A percentile compares a stretch with the other conserved stretches of the same genome.
Conservation (phyloP, 2,797 vertebrate genomes). For the Bradypodion pumilum region DNA sequence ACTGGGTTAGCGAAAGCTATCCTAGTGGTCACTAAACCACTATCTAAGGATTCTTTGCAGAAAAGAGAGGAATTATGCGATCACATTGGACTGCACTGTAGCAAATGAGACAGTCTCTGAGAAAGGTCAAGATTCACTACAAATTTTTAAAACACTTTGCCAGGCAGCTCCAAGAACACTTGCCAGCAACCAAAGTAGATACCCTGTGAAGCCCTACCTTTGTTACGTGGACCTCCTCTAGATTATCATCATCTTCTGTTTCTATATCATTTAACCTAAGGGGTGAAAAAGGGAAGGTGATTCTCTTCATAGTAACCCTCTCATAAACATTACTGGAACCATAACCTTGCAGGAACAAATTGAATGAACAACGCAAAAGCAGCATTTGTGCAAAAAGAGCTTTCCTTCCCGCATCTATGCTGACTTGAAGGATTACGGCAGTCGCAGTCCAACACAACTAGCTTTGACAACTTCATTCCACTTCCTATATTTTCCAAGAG, state of each 20-base stretch:
- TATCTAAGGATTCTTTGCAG: neutral
- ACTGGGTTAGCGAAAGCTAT: too few species aligned
- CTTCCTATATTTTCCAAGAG: neutral
- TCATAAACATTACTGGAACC: neutral
- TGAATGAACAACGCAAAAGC: too few species aligned
- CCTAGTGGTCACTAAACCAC: neutral
- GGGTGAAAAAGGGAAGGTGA: slow-evolving; percentile 33
- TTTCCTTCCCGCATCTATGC: too few species aligned
- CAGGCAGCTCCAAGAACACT: neutral
- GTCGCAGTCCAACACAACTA: neutral
- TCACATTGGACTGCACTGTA: neutral
- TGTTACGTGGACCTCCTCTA: slow-evolving; percentile 92
- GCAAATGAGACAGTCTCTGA: neutral
- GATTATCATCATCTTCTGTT: slow-evolving; percentile 85
- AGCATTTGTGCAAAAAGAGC: too few species aligned
- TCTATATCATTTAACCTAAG: slow-evolving; percentile 80
- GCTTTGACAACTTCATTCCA: neutral
- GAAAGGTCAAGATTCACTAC: neutral
- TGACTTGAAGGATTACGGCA: too few species aligned
- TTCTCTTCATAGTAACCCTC: slow-evolving; percentile 31
- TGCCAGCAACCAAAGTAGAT: neutral
- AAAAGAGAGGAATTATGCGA: too few species aligned
- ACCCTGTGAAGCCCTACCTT: slow-evolving; percentile 79
- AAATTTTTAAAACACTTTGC: neutral
- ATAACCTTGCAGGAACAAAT: neutral